Evolutionary conservation across 2,797 vertebrate species (phyloP).

Genomic region (Tympanoctomys barrerae): DNA sequence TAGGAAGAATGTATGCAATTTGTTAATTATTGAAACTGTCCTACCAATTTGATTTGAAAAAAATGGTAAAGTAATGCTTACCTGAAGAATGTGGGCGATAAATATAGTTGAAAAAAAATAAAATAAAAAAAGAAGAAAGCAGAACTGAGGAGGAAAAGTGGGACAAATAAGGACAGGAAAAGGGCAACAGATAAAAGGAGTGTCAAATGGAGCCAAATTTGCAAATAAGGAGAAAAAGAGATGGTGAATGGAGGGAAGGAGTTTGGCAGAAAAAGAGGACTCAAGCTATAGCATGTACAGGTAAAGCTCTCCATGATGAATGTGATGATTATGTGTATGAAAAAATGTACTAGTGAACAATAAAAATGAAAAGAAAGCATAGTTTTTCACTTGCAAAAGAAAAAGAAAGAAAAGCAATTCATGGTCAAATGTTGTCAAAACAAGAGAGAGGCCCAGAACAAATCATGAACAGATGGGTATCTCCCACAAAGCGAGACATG

Average conservation of each 20-base stretch:
- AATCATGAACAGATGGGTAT: not conserved
- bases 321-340: not conserved
- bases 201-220: not conserved
- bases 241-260: not conserved
- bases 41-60: too few relatives aligned
- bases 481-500: accelerated
- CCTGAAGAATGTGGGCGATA: too few relatives aligned
- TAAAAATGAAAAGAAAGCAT: not conserved
- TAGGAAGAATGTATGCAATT: too few relatives aligned
- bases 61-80: too few relatives aligned
- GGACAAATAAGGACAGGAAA: not conserved
- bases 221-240: not conserved
- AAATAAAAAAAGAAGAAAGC: not conserved
- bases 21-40: too few relatives aligned
- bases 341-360: not conserved
- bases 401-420: too few relatives aligned
- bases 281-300: not conserved
- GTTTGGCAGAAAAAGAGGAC: not conserved
- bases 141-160: not conserved
- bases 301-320: not conserved
- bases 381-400: not conserved
- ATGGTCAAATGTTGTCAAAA: not conserved
- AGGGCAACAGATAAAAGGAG: not conserved
- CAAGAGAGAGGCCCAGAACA: too few relatives aligned
- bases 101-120: too few relatives aligned